Conservation (phyloP, 1,140 invertebrate genomes). For the Euglossa dilemma region DNA sequence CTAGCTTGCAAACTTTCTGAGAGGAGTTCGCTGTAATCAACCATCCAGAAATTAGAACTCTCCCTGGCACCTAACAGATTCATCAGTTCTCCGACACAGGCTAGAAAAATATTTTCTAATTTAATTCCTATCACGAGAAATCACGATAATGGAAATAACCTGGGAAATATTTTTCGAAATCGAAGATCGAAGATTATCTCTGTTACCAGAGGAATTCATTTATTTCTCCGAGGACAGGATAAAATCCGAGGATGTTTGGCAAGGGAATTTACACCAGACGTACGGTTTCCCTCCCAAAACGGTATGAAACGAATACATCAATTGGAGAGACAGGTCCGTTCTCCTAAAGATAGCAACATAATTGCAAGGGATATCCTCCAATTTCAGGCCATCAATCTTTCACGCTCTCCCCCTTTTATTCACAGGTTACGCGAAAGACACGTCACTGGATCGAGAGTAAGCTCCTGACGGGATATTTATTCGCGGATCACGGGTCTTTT, state of each 20-base stretch:
- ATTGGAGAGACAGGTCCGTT: background rate
- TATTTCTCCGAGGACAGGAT: no score
- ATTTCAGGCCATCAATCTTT: background rate
- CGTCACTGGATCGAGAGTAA: no score
- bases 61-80: background rate
- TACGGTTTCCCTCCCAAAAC: no score
- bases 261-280: no score
- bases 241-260: no score
- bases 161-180: no score
- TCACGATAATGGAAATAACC: no score
- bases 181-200: no score
- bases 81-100: background rate
- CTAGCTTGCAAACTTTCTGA: background rate
- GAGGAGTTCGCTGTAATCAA: background rate
- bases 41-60: background rate
- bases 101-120: background rate
- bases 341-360: background rate
- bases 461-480: background rate
- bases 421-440: background rate
- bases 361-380: background rate
- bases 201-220: no score
- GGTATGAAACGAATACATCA: background rate
- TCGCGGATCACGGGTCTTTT: background rate
- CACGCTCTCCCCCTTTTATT: background rate
- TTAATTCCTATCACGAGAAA: no score